A percentile compares a stretch with the other conserved stretches of the same genome.
Conservation (phyloP, 2,113 vertebrate genomes). For the Shinisaurus crocodilurus region DNA sequence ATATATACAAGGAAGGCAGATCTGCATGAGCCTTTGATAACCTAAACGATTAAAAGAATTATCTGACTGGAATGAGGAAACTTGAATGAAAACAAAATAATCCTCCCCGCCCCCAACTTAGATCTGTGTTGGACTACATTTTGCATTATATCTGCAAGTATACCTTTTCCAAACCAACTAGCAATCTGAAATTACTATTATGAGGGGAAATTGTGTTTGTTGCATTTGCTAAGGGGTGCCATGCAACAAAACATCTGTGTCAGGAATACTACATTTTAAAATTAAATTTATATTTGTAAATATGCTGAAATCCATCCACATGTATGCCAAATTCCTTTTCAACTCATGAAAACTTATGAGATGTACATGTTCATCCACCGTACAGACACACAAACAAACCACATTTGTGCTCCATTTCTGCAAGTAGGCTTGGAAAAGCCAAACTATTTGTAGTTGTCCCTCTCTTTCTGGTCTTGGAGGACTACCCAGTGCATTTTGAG, state of each 20-base stretch:
- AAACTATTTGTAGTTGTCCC: background rate
- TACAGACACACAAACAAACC: background rate
- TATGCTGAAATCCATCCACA: background rate
- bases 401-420: background rate
- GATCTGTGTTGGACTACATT: background rate
- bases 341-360: background rate
- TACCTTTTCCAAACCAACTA: background rate
- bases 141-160: background rate
- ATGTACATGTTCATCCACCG: background rate
- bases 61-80: background rate
- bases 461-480: background rate
- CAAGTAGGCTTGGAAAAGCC: background rate
- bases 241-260: background rate
- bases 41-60: background rate
- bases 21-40: background rate
- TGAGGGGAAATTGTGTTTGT: background rate
- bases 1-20: background rate
- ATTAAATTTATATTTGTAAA: background rate
- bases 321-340: background rate
- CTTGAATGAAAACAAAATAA: background rate
- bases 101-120: background rate
- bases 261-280: background rate
- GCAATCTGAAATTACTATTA: background rate
- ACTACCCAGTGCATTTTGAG: background rate
- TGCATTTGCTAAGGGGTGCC: background rate